phyloP scores from a whole-genome alignment of 2,113 vertebrate species.

The Micromys minutus region DNA sequence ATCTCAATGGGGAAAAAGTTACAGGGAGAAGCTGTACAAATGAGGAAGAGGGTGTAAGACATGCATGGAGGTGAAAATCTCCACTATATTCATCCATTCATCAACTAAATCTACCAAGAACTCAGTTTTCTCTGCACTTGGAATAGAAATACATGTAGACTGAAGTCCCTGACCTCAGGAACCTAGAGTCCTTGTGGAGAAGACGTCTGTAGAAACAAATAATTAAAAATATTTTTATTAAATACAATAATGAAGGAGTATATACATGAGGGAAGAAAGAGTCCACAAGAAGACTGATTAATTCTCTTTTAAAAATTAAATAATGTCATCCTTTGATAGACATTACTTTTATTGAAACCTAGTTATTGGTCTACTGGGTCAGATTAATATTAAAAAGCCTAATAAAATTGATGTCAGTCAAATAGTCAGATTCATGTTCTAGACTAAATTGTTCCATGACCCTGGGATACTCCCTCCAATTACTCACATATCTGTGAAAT shows the following conservation, averaged over 20 bases:
- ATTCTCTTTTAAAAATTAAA: slow-evolving; percentile 72
- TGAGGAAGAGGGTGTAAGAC: background rate
- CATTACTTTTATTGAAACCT: slow-evolving; percentile 69
- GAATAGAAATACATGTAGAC: background rate
- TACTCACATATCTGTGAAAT: background rate
- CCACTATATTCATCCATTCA: background rate
- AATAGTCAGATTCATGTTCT: slow-evolving; percentile 24
- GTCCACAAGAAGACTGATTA: slow-evolving; percentile 59
- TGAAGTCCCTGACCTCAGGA: slow-evolving; percentile 64
- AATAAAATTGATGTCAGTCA: slow-evolving; percentile 71
- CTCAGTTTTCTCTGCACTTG: background rate
- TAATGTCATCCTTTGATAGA: slow-evolving; percentile 68
- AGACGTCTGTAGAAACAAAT: slow-evolving; percentile 60
- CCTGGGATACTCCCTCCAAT: background rate
- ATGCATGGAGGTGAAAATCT: background rate
- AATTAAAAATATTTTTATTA: slow-evolving; percentile 74
- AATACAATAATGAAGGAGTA: slow-evolving; percentile 38
- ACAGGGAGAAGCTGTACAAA: background rate
- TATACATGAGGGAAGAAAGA: background rate
- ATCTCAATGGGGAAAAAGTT: background rate
- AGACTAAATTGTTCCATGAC: slow-evolving; percentile 3
- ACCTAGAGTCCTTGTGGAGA: slow-evolving; percentile 48
- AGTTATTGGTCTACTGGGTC: slow-evolving; percentile 51
- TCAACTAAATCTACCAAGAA: background rate
- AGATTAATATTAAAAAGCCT: slow-evolving; percentile 54